A percentile compares a stretch with the other conserved stretches of the same genome.
Conservation (phyloP, 2,797 vertebrate genomes). For the Erithacus rubecula region DNA sequence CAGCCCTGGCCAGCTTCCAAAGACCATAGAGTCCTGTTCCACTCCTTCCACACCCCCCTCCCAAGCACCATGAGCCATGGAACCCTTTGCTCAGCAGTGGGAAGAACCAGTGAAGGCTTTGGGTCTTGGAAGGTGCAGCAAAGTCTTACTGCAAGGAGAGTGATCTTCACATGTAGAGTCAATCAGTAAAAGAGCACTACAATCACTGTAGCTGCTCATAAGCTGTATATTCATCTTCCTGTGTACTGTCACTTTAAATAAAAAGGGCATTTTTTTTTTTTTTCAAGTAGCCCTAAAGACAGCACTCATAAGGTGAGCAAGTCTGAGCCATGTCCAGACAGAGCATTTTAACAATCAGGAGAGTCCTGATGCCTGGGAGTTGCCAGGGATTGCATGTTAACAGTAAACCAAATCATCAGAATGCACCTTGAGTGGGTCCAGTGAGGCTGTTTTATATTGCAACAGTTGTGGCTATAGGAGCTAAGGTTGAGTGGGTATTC, state of each 20-base stretch:
- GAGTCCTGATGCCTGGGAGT: conserved; percentile 16
- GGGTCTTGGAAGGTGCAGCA: not conserved
- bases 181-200: conserved; percentile 26
- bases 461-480: not conserved
- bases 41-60: conserved; percentile 29
- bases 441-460: not conserved
- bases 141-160: not conserved
- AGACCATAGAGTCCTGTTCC: conserved; percentile 24
- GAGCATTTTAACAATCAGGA: conserved; percentile 33
- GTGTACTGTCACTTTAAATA: conserved; percentile 28
- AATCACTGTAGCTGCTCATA: conserved; percentile 30
- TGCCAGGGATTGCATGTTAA: not conserved
- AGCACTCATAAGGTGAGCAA: not conserved
- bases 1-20: conserved; percentile 60
- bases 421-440: conserved; percentile 25
- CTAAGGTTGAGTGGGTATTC: conserved; percentile 46
- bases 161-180: not conserved
- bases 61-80: not conserved
- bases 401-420: conserved; percentile 38
- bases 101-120: not conserved
- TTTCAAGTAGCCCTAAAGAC: conserved; percentile 41
- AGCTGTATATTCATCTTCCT: not conserved
- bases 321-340: not conserved
- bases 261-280: not conserved
- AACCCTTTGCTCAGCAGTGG: not conserved